Base-by-base conservation (phyloP, 2,888 invertebrate genomes). In the Yponomeuta evonymella region DNA sequence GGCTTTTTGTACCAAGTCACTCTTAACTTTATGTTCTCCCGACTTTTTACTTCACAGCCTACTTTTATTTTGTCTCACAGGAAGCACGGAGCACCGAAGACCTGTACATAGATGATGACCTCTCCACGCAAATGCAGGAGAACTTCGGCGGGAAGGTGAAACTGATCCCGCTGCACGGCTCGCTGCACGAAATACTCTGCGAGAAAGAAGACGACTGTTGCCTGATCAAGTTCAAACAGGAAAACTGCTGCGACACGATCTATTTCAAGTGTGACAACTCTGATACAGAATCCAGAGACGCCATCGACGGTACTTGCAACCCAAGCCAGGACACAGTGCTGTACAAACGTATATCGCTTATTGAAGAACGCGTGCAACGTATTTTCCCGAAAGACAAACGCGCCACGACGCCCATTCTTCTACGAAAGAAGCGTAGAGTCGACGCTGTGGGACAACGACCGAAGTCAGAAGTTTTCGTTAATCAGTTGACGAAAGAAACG, bases 21-120 rank as follows among this genome's bases (percentile, higher is more conserved):
- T 64, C 2, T 64, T 64, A 4, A 33, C 11, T 29, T 64, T n/a
- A 9, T 64, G 2, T 30, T 3, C 29, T 23, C 33, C 33, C 10
- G 29, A 23, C 0, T 63, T 62, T n/a, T 62, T 62, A 8, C 30
- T 11, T 65, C 30, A 29, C 29, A 8, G 3, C 23, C 29, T 33
- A 66, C 33, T 15, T 67, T 43, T 11, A 2, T 65, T 15, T 70
- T 51, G 65, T 67, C 68, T 79, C 70, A 6, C 81, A 93, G 93
- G 90, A 93, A 86, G 92, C 92, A 78, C 85, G 85, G 79, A 93
- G 93, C 79, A 93, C 92, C n/a, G 93, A 93, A 74, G 93, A 93
- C 76, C 78, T 93, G 69, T 93, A 93, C 82, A 93, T 93, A 76
- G 93, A 93, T 79, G 93, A 93, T 79, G 93, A 93, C 75, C 79